Percentiles rank a stretch among this genome's conserved stretches.
These are phyloP conservation scores for Okapia johnstoni DNA, from an alignment of 2,113 vertebrate species.

Conservation along the genomic window DNA sequence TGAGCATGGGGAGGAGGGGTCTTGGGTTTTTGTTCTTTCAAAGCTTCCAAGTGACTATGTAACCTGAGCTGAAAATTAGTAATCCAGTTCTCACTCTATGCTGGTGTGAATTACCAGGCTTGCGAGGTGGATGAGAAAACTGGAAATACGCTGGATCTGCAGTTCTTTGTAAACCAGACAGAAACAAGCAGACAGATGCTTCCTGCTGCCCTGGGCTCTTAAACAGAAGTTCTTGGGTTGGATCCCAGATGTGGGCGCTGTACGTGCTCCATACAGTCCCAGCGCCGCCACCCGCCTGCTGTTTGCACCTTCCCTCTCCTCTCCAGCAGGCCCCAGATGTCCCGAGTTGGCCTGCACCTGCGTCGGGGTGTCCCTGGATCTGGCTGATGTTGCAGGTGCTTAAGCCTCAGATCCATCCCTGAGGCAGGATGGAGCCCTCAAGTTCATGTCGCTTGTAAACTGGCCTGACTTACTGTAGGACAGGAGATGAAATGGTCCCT, in stretches of 20 bases:
- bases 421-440: background rate
- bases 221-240: background rate
- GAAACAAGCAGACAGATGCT: fast-evolving
- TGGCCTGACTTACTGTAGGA: background rate
- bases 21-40: background rate
- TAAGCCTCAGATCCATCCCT: background rate
- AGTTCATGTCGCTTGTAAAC: background rate
- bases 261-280: fast-evolving
- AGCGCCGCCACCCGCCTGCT: too few species aligned
- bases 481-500: background rate
- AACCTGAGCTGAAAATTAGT: background rate
- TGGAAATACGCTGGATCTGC: background rate
- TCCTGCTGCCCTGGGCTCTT: background rate
- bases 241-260: background rate
- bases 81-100: background rate
- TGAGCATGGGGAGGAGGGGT: fast-evolving
- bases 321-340: background rate
- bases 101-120: background rate
- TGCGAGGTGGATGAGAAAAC: background rate
- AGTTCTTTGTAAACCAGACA: background rate
- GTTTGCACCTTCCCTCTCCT: background rate
- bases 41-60: background rate
- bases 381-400: background rate
- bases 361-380: background rate
- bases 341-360: background rate